Conservation (phyloP, 2,113 vertebrate species). For the Loxodonta africana region DNA sequence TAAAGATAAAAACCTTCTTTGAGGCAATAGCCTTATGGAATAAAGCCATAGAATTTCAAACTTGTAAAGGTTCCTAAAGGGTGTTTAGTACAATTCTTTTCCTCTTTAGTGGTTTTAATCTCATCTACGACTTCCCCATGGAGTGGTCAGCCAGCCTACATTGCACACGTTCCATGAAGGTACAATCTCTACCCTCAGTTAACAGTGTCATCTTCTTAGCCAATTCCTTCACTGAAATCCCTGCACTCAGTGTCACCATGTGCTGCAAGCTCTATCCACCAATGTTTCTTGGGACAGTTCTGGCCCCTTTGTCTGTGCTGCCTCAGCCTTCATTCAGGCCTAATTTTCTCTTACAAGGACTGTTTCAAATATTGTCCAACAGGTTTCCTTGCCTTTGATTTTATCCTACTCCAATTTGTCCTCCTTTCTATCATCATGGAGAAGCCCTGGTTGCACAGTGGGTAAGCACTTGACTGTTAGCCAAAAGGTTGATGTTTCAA, state of each 20-base stretch:
- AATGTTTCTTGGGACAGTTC: background rate
- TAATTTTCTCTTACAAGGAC: background rate
- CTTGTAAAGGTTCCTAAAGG: background rate
- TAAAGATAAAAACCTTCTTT: conserved; percentile 23
- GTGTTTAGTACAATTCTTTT: background rate
- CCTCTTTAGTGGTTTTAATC: background rate
- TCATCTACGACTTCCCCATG: background rate
- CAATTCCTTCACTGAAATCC: background rate
- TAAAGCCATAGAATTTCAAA: background rate
- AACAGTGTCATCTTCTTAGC: background rate
- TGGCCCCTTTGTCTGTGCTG: background rate
- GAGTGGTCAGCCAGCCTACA: background rate
- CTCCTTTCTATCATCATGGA: background rate
- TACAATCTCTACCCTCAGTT: background rate
- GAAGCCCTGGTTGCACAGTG: background rate
- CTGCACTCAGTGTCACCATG: background rate
- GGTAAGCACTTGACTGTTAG: no score
- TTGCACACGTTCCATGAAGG: background rate
- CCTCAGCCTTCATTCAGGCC: background rate
- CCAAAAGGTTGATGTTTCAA: background rate
- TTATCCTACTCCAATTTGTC: background rate
- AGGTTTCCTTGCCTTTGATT: background rate
- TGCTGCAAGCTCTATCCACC: background rate
- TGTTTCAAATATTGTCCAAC: background rate
- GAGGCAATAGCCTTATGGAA: background rate